These are phyloP conservation scores for Loris lydekkerianus DNA, from an alignment of 2,797 vertebrate genomes.

Conservation along the genomic window DNA sequence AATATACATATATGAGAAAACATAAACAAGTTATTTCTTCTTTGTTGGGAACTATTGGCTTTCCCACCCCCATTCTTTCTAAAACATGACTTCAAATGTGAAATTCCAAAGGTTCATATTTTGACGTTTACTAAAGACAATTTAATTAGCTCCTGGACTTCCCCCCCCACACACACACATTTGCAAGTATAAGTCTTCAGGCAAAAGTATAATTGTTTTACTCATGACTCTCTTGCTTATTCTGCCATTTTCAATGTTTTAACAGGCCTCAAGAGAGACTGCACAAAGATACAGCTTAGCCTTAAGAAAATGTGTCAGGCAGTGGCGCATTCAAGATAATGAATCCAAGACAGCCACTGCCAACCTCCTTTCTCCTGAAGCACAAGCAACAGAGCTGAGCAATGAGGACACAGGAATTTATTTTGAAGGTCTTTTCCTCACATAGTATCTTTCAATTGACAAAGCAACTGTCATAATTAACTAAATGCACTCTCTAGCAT, in stretches of 20 bases:
- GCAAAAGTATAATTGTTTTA: conserved; percentile 18
- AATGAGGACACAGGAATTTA: not conserved
- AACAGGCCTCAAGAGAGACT: conserved; percentile 73
- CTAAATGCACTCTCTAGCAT: not conserved
- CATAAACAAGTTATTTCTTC: conserved; percentile 33
- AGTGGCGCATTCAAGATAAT: not conserved
- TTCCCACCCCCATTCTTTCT: not conserved
- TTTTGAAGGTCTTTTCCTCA: conserved; percentile 72
- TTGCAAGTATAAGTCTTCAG: not conserved
- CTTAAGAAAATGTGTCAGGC: conserved; percentile 62
- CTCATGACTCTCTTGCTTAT: not conserved
- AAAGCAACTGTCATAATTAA: conserved; percentile 69
- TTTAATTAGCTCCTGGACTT: not conserved
- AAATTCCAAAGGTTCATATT: conserved; percentile 41
- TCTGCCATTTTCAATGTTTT: conserved; percentile 77
- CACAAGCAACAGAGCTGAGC: not conserved
- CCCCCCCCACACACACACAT: not conserved
- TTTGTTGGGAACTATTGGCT: not conserved
- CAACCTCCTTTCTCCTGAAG: conserved; percentile 64
- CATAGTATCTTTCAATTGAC: conserved; percentile 61
- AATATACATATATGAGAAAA: conserved; percentile 40
- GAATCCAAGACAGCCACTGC: conserved; percentile 51
- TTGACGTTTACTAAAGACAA: not conserved
- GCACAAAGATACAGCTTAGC: conserved; percentile 7
- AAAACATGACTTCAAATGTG: conserved; percentile 29